These are phyloP conservation scores for Pelecanoides urinatrix DNA, from an alignment of 2,113 vertebrate species.

Conservation along the genomic window DNA sequence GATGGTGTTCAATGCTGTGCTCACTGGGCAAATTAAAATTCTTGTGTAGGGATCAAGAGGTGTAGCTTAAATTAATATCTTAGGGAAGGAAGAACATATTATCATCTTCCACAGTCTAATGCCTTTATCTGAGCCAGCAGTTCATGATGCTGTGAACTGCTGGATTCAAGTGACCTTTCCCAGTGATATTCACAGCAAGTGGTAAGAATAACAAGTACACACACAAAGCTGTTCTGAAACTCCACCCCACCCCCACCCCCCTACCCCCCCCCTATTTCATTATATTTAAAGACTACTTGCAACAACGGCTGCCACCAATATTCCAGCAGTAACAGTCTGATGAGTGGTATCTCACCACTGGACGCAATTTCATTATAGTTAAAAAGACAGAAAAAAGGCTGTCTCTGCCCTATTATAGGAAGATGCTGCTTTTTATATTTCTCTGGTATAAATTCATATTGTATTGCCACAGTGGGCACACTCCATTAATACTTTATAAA, in stretches of 20 bases:
- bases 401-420: not conserved
- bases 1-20: not conserved
- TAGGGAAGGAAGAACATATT: slow-evolving; percentile 37
- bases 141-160: slow-evolving; percentile 54
- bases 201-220: slow-evolving; percentile 37
- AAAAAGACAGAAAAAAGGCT: not conserved
- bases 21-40: slow-evolving; percentile 48
- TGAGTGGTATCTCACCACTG: not conserved
- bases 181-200: slow-evolving; percentile 65
- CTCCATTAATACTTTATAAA: slow-evolving; percentile 57
- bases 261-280: not conserved
- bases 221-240: not conserved
- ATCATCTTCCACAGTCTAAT: slow-evolving; percentile 52
- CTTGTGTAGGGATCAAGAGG: slow-evolving; percentile 24
- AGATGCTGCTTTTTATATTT: not conserved
- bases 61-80: slow-evolving; percentile 39
- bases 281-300: slow-evolving; percentile 38
- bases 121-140: slow-evolving; percentile 62
- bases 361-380: not conserved
- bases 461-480: slow-evolving; percentile 10
- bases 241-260: no score
- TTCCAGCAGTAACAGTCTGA: not conserved
- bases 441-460: slow-evolving; percentile 1
- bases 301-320: not conserved
- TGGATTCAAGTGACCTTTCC: slow-evolving; percentile 66